Percentiles rank a stretch among this genome's conserved stretches.
Conservation (phyloP, 2,113 vertebrate genomes). For the Phodopus roborovskii region DNA sequence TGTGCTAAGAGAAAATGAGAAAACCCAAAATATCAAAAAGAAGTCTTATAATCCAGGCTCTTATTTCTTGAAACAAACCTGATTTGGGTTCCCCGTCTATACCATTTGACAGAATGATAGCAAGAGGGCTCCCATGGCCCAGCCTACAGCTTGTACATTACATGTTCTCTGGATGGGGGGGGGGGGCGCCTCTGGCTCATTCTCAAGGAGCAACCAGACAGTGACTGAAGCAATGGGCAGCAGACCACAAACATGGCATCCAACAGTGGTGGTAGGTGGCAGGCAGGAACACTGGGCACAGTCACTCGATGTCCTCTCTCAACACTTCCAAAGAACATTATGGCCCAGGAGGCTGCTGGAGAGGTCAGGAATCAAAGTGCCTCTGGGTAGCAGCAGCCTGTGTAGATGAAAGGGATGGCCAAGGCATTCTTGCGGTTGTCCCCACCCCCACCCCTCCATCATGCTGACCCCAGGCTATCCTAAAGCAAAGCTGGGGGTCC, state of each 20-base stretch:
- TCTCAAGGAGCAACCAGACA: background rate
- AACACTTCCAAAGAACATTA: background rate
- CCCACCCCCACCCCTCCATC: background rate
- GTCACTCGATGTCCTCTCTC: rapidly evolving
- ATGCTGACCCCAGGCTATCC: background rate
- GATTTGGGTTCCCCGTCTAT: background rate
- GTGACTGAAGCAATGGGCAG: background rate
- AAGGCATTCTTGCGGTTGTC: too few relatives aligned
- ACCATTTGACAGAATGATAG: background rate
- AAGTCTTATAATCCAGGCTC: background rate
- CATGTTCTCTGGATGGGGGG: background rate
- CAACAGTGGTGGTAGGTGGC: background rate
- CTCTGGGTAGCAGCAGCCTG: background rate
- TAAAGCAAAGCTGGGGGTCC: background rate
- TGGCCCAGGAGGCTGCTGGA: background rate
- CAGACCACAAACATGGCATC: background rate
- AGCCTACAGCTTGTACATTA: background rate
- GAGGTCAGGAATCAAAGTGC: background rate
- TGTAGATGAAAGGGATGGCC: background rate
- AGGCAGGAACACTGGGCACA: background rate
- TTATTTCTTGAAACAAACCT: background rate
- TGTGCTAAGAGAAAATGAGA: background rate
- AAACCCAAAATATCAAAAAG: background rate
- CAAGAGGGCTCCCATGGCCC: background rate
- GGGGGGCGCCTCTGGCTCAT: background rate